A percentile compares a stretch with the other conserved stretches of the same genome.
Evolutionary conservation across 1,140 invertebrate genomes (phyloP).

Genomic region (Ceratitis capitata): DNA sequence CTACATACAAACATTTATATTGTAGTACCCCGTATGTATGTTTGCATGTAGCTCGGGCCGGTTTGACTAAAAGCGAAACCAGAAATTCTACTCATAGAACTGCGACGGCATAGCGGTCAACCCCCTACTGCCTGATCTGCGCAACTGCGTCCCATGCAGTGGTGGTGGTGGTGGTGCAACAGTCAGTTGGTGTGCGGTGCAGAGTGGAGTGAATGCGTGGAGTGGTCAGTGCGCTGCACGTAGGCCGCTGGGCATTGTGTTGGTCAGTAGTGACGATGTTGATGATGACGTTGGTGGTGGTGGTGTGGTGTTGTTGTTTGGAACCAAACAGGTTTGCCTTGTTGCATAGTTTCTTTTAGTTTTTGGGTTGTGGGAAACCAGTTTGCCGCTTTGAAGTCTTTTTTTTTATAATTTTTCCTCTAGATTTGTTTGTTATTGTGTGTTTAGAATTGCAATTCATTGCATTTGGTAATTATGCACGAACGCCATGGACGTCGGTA

Average conservation of each 20-base stretch:
- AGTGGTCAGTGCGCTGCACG: neutral
- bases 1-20: no score
- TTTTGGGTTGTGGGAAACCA: conserved; percentile 14
- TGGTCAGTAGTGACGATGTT: neutral
- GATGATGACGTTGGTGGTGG: neutral
- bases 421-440: neutral
- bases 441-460: conserved; percentile 30
- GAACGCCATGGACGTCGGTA: neutral
- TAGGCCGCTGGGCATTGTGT: conserved; percentile 3
- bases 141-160: neutral
- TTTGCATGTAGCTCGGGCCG: conserved; percentile 3
- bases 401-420: neutral
- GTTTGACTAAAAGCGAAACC: conserved; percentile 21
- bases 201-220: no score
- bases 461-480: conserved; percentile 14
- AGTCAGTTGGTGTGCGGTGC: no score
- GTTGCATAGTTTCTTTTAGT: neutral
- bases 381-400: neutral
- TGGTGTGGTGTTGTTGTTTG: neutral
- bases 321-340: conserved; percentile 7
- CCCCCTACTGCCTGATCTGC: neutral
- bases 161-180: no score
- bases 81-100: conserved; percentile 35
- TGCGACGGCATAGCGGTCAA: neutral
- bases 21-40: no score